Evolutionary conservation across 2,113 vertebrate species (phyloP).

Genomic region (Harpagus bidentatus): DNA sequence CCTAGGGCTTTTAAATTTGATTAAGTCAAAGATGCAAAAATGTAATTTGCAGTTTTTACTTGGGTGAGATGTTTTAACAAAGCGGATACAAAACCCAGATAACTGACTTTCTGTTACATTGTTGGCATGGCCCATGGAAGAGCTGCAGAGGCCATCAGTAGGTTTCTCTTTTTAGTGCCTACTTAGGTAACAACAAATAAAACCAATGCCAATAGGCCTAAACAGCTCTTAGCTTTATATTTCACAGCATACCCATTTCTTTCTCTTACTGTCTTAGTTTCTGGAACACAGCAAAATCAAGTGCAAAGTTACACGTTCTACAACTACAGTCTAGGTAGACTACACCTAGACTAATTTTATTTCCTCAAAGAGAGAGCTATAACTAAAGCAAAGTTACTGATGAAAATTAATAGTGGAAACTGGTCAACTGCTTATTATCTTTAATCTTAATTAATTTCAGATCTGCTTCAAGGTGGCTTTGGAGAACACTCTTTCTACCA

Average conservation of each 20-base stretch:
- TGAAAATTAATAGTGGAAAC: not conserved
- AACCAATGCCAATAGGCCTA: not conserved
- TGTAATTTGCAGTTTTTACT: not conserved
- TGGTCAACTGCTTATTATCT: not conserved
- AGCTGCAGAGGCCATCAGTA: not conserved
- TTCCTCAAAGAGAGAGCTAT: not conserved
- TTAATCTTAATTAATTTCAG: constrained; percentile 56
- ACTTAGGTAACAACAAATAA: not conserved
- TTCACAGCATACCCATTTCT: not conserved
- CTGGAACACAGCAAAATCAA: not conserved
- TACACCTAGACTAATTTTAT: not conserved
- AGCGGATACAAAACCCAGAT: not conserved
- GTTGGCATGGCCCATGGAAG: not conserved
- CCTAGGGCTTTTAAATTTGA: not conserved
- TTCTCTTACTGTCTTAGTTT: not conserved
- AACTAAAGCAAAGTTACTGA: not conserved
- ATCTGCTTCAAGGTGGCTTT: constrained; percentile 79
- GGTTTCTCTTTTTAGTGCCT: not conserved
- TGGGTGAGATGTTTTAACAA: not conserved
- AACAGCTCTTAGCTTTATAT: not conserved
- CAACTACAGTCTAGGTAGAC: not conserved
- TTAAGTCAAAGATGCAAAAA: not conserved
- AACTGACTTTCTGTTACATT: not conserved
- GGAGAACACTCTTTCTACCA: constrained; percentile 77
- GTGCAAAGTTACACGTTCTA: not conserved